Base-by-base conservation (phyloP, 2,797 vertebrate species). In the Dallia pectoralis region DNA sequence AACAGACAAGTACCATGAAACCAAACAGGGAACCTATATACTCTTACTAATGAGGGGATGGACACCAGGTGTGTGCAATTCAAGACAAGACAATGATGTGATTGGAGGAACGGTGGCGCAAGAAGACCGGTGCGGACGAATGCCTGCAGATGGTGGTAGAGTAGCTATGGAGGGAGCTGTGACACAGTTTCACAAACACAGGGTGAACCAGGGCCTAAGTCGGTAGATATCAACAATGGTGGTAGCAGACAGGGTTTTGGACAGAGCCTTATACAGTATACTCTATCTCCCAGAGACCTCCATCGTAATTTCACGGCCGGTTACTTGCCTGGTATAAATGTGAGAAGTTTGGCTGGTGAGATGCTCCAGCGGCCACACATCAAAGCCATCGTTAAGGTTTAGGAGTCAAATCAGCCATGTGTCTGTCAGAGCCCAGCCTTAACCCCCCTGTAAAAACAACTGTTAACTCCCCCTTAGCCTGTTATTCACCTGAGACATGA, bases 281-380 rank as follows among this genome's bases (percentile, higher is more conserved):
- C n/a, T 56, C 7, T 56, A 4, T 8, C 22, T 9, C 51, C 51
- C 8, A 56, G n/a, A 64, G 36, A 67, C 65, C 44, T 36, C 18
- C 25, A 48, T 25, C 32, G 49, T 61, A 74, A 72, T 72, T 78
- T 79, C 70, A 69, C 27, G n/a, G 18, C 69, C 70, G 53, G 48
- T 53, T 22, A 51, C 19, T 62, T 44, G 32, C 16, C 44, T 11
- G 29, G 66, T 48, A 32, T 49, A 71, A 72, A 72, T 75, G 73
- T 25, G 29, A 36, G 4, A 25, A 30, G 56, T 64, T 68, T 47
- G 18, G 48, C 32, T 51, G 40, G 25, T 18, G 53, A n/a, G 56
- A 44, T 47, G 36, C 56, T 49, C 67, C 22, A 18, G 72, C 14
- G 69, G 29, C 3, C 27, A 56, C 27, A 27, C 69, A 75, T 74